These are phyloP conservation scores for Philopedon plagiatum DNA, from an alignment of 2,888 invertebrate genomes.

Conservation along the genomic window DNA sequence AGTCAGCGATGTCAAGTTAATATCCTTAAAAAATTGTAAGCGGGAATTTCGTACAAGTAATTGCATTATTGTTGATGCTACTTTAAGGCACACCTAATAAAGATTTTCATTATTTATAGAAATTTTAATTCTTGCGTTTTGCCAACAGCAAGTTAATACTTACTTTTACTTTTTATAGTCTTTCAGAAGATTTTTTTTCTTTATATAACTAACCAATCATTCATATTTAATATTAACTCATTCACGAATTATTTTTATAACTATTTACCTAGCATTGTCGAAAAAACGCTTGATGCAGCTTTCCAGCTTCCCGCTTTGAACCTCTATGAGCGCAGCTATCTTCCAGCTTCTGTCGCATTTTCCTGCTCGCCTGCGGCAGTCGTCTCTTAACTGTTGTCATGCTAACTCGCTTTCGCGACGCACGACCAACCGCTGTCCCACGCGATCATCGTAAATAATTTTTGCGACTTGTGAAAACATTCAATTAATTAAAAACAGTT, in stretches of 20 bases:
- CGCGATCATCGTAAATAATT: slow-evolving; percentile 49
- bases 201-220: background rate
- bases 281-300: slow-evolving; percentile 47
- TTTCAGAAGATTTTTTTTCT: background rate
- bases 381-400: slow-evolving; percentile 48
- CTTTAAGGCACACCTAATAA: too few species aligned
- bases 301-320: slow-evolving; percentile 47
- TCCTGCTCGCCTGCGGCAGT: slow-evolving; percentile 50
- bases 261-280: slow-evolving; percentile 39
- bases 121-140: too few species aligned
- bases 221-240: background rate
- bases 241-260: slow-evolving; percentile 36
- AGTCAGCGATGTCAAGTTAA: too few species aligned
- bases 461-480: slow-evolving; percentile 13
- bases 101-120: too few species aligned
- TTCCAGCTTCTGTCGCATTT: slow-evolving; percentile 53
- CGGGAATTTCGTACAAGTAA: too few species aligned
- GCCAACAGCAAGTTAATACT: too few species aligned
- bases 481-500: slow-evolving; percentile 6
- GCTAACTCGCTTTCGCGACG: slow-evolving; percentile 38
- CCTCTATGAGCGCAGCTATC: slow-evolving; percentile 50
- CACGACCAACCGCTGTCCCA: slow-evolving; percentile 28
- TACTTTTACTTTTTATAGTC: background rate
- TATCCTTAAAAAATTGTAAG: too few species aligned
- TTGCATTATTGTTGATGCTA: too few species aligned